Base-by-base conservation (phyloP, 2,113 vertebrate genomes). In the Collichthys lucidus region DNA sequence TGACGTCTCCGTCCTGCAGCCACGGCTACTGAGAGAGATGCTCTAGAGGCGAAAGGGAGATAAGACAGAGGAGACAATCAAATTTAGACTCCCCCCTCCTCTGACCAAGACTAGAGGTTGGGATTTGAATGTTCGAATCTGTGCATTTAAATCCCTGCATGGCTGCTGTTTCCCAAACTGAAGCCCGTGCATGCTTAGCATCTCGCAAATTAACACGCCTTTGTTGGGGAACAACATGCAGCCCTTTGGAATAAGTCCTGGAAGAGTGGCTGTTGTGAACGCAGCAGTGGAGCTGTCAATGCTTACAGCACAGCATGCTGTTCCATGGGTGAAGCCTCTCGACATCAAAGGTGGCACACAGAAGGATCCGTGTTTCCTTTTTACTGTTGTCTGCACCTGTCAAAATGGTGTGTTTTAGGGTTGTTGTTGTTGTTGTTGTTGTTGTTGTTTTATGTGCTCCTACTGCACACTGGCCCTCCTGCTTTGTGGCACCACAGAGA, bases 401-500 rank as follows among this genome's bases (percentile, higher is more conserved):
- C 92, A 89, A 71, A 84, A 66, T 65, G 50, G 11, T 77, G 64
- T 68, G 65, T 83, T 74, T 80, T 22, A 40, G 35, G 57, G 60
- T 49, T 69, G 52, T 22, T 14, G 44, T 53, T 60, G 44, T 69
- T 56, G 40, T 57, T 15, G 31, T 19, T 56, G 65, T 42, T 79
- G 52, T 70, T 56, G 63, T 55, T 82, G 70, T 79, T 86, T 78
- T 35, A 60, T 74, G 70, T 62, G 46, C 74, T 87, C 26, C 29
- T 75, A 31, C 77, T 77, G 59, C 70, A 67, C 52, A 44, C 56
- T 0, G n/a, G 46, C 29, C 44, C 11, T 26, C 35, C 56, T 68
- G 63, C 88, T 89, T 22, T 80, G 79, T 49, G 78, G 87, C 87
- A 53, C 87, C 84, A 91, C 71, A 93, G 91, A 90, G 94, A 85